Evolutionary conservation across 2,113 vertebrate genomes (phyloP).

Genomic region (Origma solitaria): DNA sequence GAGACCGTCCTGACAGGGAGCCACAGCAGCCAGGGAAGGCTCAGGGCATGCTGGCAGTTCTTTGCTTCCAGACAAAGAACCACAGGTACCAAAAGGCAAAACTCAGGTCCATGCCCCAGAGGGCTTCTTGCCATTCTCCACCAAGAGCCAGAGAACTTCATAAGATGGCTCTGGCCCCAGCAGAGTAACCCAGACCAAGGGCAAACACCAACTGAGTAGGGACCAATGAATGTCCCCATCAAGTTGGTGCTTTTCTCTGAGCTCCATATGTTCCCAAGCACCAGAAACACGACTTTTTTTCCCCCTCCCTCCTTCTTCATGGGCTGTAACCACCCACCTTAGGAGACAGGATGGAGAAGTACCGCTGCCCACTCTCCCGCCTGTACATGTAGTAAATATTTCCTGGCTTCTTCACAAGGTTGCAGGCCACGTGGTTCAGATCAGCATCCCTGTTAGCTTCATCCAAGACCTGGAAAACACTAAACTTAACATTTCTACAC

Average conservation of each 20-base stretch:
- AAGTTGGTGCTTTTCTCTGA: neutral
- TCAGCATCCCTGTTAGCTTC: conserved; percentile 89
- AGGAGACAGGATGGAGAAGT: conserved; percentile 95
- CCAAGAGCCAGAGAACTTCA: neutral
- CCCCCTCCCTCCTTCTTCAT: neutral
- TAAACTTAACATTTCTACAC: neutral
- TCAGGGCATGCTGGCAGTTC: accelerated
- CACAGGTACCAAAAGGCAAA: neutral
- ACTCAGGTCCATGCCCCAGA: neutral
- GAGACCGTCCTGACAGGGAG: neutral
- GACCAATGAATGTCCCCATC: neutral
- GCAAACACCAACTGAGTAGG: neutral
- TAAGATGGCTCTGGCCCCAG: neutral
- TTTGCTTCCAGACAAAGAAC: neutral
- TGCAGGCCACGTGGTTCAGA: conserved; percentile 90
- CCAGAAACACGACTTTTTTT: neutral
- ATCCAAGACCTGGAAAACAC: conserved; percentile 81
- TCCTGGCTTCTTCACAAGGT: conserved; percentile 93
- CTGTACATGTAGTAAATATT: conserved; percentile 90
- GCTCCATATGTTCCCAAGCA: neutral
- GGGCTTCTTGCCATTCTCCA: neutral
- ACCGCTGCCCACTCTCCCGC: conserved; percentile 86
- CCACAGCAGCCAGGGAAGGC: neutral
- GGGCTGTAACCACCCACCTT: conserved; percentile 68
- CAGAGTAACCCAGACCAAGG: neutral